Evolutionary conservation across 1,140 invertebrate species (phyloP), one percentile per base, ranked within the genome.

Genomic region (Stegodyphus dumicola): DNA sequence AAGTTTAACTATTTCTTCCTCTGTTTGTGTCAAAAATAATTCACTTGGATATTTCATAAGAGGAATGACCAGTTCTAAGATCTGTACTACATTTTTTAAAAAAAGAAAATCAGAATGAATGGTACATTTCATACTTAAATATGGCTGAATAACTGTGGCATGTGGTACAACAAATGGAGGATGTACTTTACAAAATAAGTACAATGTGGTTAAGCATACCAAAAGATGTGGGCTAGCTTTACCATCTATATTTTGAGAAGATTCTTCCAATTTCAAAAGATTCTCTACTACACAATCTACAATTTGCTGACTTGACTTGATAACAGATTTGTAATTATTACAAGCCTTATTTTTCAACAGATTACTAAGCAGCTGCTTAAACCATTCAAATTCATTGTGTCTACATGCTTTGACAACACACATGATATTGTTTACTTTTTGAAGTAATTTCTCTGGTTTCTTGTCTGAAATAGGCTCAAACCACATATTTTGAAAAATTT

Each of bases 401-500:
- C 95, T 94, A 65, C 95, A 96, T 7, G 96, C 95, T 48, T 96
- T 95, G 52, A 99, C 97, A 15, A 99, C 98, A 90, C 99, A 97
- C 6, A 97, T 98, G 67, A 99, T 98, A 88, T 98, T 98, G 92
- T 97, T 95, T 33, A 97, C 98, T 92, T 97, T 98, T 85, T 94
- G 91, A 10, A 96, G 90, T 51, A 87, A 84, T 15, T 79, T 71
- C 60, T 88, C 88, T 7, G 89, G 92, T 92, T 89, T 93, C 90
- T 89, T 89, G 78, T 95, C 95, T 76, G 93, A 92, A 18, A 97
- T 94, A 1, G 98, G 97, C 7, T 95, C 97, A 89, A 99, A 99
- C 98, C 98, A 99, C 96, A 99, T 98, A 89, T 97, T 97, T 91
- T 99, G 91, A 91, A 99, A 99, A 15, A 99, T 98, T 91, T 99